Evolutionary conservation across 2,888 invertebrate species (phyloP).

Genomic region (Athrips mouffetella): DNA sequence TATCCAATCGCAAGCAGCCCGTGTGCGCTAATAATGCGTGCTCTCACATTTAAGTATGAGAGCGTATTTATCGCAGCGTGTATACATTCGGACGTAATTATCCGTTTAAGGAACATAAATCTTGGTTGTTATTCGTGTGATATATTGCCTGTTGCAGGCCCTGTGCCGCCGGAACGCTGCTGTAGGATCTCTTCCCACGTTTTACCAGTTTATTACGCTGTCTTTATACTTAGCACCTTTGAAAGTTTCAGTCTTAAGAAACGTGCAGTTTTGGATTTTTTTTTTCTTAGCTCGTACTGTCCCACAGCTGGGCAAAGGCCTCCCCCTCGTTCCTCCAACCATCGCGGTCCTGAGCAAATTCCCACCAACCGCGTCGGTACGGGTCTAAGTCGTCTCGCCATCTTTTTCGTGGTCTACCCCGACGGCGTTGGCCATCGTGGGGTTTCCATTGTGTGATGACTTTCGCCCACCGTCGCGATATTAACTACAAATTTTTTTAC

Average conservation of each 20-base stretch:
- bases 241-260: background rate
- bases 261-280: background rate
- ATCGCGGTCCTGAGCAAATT: too few species aligned
- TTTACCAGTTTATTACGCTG: background rate
- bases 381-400: too few species aligned
- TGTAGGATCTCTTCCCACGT: constrained; percentile 24
- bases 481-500: too few species aligned
- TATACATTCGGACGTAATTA: constrained; percentile 25
- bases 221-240: background rate
- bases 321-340: too few species aligned
- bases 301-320: too few species aligned
- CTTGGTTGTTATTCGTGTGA: constrained; percentile 25
- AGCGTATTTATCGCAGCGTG: constrained; percentile 11
- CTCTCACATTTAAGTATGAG: background rate
- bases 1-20: too few species aligned
- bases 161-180: constrained; percentile 19
- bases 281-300: too few species aligned
- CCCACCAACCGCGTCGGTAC: too few species aligned
- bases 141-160: constrained; percentile 20
- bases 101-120: constrained; percentile 26
- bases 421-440: too few species aligned
- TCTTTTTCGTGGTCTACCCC: too few species aligned
- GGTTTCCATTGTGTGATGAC: too few species aligned
- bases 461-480: too few species aligned
- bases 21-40: constrained; percentile 1